A percentile compares a stretch with the other conserved stretches of the same genome.
Conservation (phyloP, 2,797 vertebrate species). For the Pseudomugil tenellus region DNA sequence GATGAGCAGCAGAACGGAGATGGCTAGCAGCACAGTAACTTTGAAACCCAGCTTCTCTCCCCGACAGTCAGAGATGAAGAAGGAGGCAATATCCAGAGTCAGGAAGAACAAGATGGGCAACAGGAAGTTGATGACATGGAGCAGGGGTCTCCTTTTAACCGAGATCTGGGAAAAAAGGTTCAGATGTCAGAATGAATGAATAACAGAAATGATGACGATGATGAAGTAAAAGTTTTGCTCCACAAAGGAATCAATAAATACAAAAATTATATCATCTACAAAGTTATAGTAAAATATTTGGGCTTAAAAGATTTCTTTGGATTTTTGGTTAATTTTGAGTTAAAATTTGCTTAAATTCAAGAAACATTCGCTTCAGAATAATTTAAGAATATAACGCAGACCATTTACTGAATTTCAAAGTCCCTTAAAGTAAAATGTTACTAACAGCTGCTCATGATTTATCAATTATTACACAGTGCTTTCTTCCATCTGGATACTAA, state of each 20-base stretch:
- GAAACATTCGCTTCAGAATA: no score
- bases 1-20: constrained; percentile 86
- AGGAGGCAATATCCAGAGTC: constrained; percentile 82
- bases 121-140: constrained; percentile 85
- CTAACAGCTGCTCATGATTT: no score
- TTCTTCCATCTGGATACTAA: no score
- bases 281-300: background rate
- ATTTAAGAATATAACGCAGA: no score
- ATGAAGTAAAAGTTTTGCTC: background rate
- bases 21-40: constrained; percentile 85
- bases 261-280: background rate
- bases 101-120: constrained; percentile 84
- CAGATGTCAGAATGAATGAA: background rate
- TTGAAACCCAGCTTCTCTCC: constrained; percentile 87
- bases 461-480: no score
- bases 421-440: no score
- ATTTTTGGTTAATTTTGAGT: background rate
- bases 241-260: background rate
- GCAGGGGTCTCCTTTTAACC: constrained; percentile 80
- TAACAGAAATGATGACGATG: background rate
- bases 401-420: no score
- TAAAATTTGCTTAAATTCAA: no score
- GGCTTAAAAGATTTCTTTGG: background rate
- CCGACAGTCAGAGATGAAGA: constrained; percentile 78
- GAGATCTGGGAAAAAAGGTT: constrained; percentile 70